phyloP scores from a whole-genome alignment of 2,888 invertebrate species.

The Noctua fimbriata region DNA sequence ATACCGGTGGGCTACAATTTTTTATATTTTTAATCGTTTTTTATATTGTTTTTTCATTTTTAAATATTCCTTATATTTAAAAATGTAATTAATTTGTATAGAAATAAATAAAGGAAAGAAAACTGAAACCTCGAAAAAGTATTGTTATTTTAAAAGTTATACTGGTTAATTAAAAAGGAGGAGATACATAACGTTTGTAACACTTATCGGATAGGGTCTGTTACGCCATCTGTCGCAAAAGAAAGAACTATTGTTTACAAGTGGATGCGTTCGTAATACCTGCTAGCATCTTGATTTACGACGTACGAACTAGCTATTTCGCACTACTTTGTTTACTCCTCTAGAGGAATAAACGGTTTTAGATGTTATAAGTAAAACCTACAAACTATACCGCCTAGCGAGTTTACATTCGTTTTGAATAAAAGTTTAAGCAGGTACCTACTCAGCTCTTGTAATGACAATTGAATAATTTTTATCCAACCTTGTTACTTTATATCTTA shows the following conservation, averaged over 20 bases:
- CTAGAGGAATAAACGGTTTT: slow-evolving; percentile 45
- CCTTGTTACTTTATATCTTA: background rate
- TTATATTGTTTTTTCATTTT: too few relatives aligned
- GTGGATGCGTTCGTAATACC: slow-evolving; percentile 30
- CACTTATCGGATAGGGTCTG: slow-evolving; percentile 1
- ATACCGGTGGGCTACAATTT: too few relatives aligned
- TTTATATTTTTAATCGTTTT: too few relatives aligned
- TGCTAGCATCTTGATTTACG: slow-evolving; percentile 36
- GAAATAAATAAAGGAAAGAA: background rate
- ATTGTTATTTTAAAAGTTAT: background rate
- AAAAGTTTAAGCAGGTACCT: background rate
- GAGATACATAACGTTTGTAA: background rate
- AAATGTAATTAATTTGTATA: too few relatives aligned
- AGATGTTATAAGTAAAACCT: slow-evolving; percentile 2
- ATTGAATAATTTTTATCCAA: background rate
- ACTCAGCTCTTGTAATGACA: background rate
- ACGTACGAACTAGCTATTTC: slow-evolving; percentile 15
- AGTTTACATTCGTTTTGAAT: background rate
- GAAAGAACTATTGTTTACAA: slow-evolving; percentile 42
- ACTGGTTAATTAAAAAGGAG: background rate
- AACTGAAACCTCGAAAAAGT: background rate
- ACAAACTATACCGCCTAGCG: too few relatives aligned
- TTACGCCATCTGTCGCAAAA: slow-evolving; percentile 30
- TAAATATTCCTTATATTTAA: too few relatives aligned
- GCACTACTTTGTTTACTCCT: slow-evolving; percentile 27